phyloP scores from a whole-genome alignment of 2,797 vertebrate species.

The Cynopterus sphinx region DNA sequence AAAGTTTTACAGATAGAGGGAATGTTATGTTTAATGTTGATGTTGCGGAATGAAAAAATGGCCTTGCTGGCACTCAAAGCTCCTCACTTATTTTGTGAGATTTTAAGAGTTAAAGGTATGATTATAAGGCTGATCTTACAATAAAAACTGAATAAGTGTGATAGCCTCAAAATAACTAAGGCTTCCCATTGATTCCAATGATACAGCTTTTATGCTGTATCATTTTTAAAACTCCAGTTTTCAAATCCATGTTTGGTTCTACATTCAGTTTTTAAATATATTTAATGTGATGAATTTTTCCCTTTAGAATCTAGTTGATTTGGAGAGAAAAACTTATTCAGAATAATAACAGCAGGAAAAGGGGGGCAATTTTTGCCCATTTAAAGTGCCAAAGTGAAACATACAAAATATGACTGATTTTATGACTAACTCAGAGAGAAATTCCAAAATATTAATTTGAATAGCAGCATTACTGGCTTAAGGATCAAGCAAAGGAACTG shows the following conservation, averaged over 20 bases:
- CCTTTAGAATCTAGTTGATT: slow-evolving; percentile 48
- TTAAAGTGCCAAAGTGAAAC: neutral
- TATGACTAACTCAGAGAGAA: slow-evolving; percentile 37
- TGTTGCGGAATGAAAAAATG: slow-evolving; percentile 55
- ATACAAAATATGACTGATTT: slow-evolving; percentile 32
- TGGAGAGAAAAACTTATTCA: slow-evolving; percentile 29
- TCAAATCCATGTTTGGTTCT: slow-evolving; percentile 49
- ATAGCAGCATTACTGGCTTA: slow-evolving; percentile 12
- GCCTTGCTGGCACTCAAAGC: slow-evolving; percentile 77
- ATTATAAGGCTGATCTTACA: slow-evolving; percentile 29
- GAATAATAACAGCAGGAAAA: neutral
- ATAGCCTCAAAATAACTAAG: slow-evolving; percentile 41
- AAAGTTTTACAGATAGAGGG: slow-evolving; percentile 79
- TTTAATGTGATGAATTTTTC: neutral
- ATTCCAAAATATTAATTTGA: slow-evolving; percentile 56
- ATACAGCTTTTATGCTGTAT: slow-evolving; percentile 2
- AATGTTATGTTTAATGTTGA: slow-evolving; percentile 78
- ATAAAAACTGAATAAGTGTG: slow-evolving; percentile 40
- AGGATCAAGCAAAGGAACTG: neutral
- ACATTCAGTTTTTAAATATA: slow-evolving; percentile 23
- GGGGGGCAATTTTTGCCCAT: neutral
- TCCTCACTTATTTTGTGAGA: slow-evolving; percentile 77
- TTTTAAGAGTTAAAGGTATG: slow-evolving; percentile 60
- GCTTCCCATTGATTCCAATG: slow-evolving; percentile 46
- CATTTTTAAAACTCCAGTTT: slow-evolving; percentile 40